Evolutionary conservation across 2,113 vertebrate species (phyloP).

Genomic region (Paralichthys olivaceus): DNA sequence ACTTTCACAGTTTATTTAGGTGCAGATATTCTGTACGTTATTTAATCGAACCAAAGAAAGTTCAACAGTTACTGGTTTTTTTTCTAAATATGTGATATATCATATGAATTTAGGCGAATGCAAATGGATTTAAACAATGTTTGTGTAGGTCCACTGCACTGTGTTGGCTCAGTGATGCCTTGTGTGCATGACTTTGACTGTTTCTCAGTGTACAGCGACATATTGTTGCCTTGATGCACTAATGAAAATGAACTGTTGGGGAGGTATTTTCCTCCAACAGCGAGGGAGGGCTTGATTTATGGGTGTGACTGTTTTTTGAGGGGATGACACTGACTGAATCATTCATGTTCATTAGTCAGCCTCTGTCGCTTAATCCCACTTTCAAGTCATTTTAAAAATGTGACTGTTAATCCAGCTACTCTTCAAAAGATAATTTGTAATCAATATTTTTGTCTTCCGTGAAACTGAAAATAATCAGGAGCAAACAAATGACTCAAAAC

Average conservation of each 20-base stretch:
- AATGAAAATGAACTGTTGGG: slow-evolving; percentile 28
- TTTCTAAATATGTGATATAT: slow-evolving; percentile 23
- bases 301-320: slow-evolving; percentile 50
- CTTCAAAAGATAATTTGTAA: not conserved
- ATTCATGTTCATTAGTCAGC: slow-evolving; percentile 7
- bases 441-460: slow-evolving; percentile 1
- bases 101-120: slow-evolving; percentile 18
- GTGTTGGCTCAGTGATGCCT: slow-evolving; percentile 48
- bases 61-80: slow-evolving; percentile 20
- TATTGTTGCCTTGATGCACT: slow-evolving; percentile 59
- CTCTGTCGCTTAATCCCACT: not conserved
- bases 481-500: slow-evolving; percentile 18
- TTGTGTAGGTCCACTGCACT: slow-evolving; percentile 26
- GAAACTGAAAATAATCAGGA: slow-evolving; percentile 6
- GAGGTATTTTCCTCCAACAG: slow-evolving; percentile 11
- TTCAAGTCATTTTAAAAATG: not conserved
- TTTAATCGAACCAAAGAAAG: slow-evolving; percentile 65
- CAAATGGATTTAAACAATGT: slow-evolving; percentile 16
- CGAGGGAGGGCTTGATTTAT: slow-evolving; percentile 47
- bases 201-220: slow-evolving; percentile 36
- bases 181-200: slow-evolving; percentile 40
- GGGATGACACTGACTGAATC: slow-evolving; percentile 5
- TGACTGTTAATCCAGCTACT: not conserved
- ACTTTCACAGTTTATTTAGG: slow-evolving; percentile 28
- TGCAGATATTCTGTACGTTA: slow-evolving; percentile 24